These are phyloP conservation scores for Sicus ferrugineus DNA, from an alignment of 2,888 invertebrate species.

Conservation along the genomic window DNA sequence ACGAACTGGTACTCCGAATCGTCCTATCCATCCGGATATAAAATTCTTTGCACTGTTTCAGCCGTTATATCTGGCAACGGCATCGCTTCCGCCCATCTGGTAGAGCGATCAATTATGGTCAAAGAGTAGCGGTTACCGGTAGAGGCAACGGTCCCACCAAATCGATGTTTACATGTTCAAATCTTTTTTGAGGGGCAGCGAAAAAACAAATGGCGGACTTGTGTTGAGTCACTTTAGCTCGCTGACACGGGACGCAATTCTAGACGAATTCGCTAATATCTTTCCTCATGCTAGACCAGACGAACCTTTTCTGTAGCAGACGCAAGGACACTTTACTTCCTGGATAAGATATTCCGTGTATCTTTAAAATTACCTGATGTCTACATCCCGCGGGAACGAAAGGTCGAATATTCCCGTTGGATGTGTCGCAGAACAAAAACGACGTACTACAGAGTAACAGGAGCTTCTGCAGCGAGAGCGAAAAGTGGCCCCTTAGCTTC, in stretches of 20 bases:
- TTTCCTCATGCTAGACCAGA: conserved; percentile 27
- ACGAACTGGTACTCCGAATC: conserved; percentile 25
- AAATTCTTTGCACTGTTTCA: conserved; percentile 23
- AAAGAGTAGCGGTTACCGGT: conserved; percentile 19
- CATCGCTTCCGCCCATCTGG: conserved; percentile 17
- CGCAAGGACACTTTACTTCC: not conserved
- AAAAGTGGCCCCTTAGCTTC: not conserved
- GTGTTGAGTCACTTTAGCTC: conserved; percentile 16
- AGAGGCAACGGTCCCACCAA: conserved; percentile 27
- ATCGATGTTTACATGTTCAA: conserved; percentile 31
- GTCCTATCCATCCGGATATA: conserved; percentile 29
- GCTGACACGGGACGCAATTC: conserved; percentile 25
- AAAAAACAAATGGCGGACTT: conserved; percentile 13
- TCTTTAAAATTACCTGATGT: not conserved
- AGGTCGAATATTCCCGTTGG: conserved; percentile 20
- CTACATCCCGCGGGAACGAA: conserved; percentile 11
- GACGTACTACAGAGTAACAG: not conserved
- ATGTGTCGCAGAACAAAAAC: conserved; percentile 6
- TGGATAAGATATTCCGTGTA: not conserved
- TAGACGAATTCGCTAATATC: conserved; percentile 19
- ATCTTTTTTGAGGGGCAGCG: conserved; percentile 3
- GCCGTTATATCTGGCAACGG: conserved; percentile 36
- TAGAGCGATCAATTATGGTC: conserved; percentile 18
- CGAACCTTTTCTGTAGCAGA: conserved; percentile 11
- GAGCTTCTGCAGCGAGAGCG: not conserved